Evolutionary conservation across 35 echinoderm and acorn worm genomes (phyloP).

Genomic region (Heliocidaris erythrogramma): DNA sequence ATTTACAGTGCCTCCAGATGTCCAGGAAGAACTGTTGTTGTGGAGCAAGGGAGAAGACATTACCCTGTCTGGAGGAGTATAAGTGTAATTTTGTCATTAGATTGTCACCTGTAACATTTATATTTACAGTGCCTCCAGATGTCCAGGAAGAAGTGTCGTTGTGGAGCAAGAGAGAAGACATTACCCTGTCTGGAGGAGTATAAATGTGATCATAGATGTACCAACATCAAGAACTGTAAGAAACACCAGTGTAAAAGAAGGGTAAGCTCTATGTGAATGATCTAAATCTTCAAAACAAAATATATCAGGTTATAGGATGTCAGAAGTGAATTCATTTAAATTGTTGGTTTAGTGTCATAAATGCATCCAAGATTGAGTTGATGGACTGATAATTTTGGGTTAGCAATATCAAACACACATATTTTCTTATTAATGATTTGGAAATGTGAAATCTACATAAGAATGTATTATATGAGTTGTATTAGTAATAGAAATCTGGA

Average conservation of each 20-base stretch:
- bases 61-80: too few relatives aligned
- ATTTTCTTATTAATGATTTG: background rate
- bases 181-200: conserved; percentile 80
- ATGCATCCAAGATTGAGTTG: too few relatives aligned
- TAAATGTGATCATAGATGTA: conserved; percentile 86
- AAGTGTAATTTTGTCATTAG: background rate
- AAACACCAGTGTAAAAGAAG: conserved; percentile 87
- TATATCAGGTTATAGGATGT: too few relatives aligned
- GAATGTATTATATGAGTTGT: background rate
- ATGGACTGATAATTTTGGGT: background rate
- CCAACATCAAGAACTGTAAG: conserved; percentile 71
- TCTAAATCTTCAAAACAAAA: background rate
- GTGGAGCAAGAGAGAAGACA: conserved; percentile 82
- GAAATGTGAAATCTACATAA: background rate
- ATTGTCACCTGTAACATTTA: background rate
- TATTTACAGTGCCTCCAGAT: conserved; percentile 82
- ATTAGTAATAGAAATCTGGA: background rate
- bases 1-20: too few relatives aligned
- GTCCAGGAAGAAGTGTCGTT: conserved; percentile 82
- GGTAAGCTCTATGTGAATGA: conserved; percentile 35
- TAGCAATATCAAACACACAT: background rate
- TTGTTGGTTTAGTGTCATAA: too few relatives aligned
- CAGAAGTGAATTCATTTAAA: too few relatives aligned
- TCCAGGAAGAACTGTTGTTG: too few relatives aligned
- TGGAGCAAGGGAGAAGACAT: too few relatives aligned